These are phyloP conservation scores for Drosophila anceps DNA, from an alignment of 2,888 invertebrate species.

Conservation along the genomic window DNA sequence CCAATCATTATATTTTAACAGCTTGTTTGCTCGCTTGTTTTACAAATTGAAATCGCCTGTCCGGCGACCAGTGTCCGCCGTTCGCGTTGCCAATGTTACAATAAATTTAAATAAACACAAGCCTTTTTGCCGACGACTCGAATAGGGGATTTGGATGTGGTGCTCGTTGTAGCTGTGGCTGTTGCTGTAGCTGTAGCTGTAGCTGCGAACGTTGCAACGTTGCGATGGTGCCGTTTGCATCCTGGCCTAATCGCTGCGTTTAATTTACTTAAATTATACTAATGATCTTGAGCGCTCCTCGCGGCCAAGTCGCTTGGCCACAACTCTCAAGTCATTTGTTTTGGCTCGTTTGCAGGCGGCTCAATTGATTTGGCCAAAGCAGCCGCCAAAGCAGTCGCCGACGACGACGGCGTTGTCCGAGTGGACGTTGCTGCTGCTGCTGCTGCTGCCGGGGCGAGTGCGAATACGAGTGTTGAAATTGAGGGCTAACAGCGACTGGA, in stretches of 20 bases:
- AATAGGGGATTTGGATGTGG: conserved; percentile 28
- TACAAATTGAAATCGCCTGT: conserved; percentile 79
- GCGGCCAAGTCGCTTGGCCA: conserved; percentile 47
- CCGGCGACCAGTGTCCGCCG: conserved; percentile 22
- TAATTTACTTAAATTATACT: conserved; percentile 84
- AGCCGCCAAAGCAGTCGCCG: conserved; percentile 73
- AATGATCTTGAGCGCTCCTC: conserved; percentile 77
- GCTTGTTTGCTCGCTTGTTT: conserved; percentile 81
- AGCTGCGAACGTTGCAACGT: conserved; percentile 33
- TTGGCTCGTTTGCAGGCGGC: conserved; percentile 78
- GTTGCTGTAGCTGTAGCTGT: conserved; percentile 7
- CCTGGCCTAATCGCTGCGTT: conserved; percentile 82
- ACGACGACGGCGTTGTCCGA: conserved; percentile 39
- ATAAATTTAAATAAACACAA: conserved; percentile 82
- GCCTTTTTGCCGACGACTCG: conserved; percentile 62
- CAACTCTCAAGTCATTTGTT: conserved; percentile 75
- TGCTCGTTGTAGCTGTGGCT: conserved; percentile 11
- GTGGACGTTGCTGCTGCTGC: conserved; percentile 22
- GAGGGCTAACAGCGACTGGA: conserved; percentile 62
- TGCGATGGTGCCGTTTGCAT: conserved; percentile 65
- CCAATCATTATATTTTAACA: conserved; percentile 82
- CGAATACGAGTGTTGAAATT: conserved; percentile 66
- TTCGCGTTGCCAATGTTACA: conserved; percentile 67
- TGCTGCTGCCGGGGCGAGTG: conserved; percentile 44
- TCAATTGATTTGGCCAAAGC: conserved; percentile 81